Evolutionary conservation across 2,797 vertebrate genomes (phyloP).

Genomic region (Pangasius larnaudii): DNA sequence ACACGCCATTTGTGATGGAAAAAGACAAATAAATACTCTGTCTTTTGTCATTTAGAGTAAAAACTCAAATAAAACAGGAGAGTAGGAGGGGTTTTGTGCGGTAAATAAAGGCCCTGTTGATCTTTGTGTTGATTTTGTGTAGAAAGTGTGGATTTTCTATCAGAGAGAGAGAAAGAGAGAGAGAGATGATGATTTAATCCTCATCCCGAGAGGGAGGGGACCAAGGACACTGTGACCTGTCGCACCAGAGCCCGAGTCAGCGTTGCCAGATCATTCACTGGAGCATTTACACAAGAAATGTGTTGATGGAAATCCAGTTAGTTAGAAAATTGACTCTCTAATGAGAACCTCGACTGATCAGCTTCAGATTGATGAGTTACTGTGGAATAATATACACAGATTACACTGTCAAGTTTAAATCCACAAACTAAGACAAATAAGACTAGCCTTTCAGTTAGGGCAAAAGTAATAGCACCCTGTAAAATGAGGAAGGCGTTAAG

Average conservation of each 20-base stretch:
- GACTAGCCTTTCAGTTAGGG: background rate
- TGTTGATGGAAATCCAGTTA: background rate
- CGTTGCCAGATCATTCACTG: background rate
- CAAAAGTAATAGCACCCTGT: background rate
- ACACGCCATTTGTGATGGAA: background rate
- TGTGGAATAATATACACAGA: background rate
- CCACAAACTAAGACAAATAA: background rate
- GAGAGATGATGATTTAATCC: slow-evolving; percentile 1
- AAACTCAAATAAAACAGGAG: background rate
- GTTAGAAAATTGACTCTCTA: background rate
- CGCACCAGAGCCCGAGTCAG: slow-evolving; percentile 42
- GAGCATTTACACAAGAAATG: no score
- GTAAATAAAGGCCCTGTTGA: background rate
- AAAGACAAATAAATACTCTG: background rate
- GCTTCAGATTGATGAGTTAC: background rate
- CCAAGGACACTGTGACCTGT: slow-evolving; percentile 69
- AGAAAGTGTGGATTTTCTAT: background rate
- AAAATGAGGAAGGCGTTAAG: background rate
- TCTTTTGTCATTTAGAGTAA: background rate
- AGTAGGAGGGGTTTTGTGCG: background rate
- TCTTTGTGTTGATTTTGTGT: background rate
- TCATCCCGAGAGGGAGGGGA: slow-evolving; percentile 18
- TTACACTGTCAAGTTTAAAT: background rate
- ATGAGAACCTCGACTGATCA: background rate
- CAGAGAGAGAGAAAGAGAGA: background rate